Evolutionary conservation across 2,888 invertebrate species (phyloP), one percentile per base, ranked within the genome.

Genomic region (Drosophila paranaensis): DNA sequence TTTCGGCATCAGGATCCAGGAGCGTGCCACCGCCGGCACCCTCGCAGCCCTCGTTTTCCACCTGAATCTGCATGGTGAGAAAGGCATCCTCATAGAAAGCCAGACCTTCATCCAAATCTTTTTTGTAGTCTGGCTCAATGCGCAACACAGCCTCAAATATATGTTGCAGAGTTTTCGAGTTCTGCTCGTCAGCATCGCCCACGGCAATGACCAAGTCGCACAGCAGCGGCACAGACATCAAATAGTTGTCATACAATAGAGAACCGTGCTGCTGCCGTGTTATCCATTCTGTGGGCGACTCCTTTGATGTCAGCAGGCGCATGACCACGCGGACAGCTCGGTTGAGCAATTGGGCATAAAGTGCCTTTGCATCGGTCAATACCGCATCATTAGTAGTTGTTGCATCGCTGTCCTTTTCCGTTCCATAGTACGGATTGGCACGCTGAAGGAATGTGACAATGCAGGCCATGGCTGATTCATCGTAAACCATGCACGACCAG

Each of bases 221-320:
- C 58, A 97, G 92, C 88, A 96, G 95, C 0, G 97, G 96, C 74
- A 97, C 94, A n/a, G 97, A 96, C 83, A 97, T 95, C 74, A 98
- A 93, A 91, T 95, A 97, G 80, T 97, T 95, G 70, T 96, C 94
- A 91, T 97, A 97, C 54, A 97, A 90, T n/a, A 96, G 88, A 8
- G 95, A 94, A 0, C 95, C 95, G 93, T 96, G 95, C 64, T 94
- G 94, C 43, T 94, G 93, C 58, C 94, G 95, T 2, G 93, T 94
- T 91, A 97, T 95, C 94, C 95, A 96, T 76, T 94, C 94, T 2
- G 92, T 96, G 93, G 95, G 94, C 16, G 96, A 96, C 91, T 97
- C 97, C 82, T 95, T 96, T 91, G 95, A 95, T 13, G 97, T 97
- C 11, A 96, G 94, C 77, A 98, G 94, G 84, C 98, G 94, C 77